Evolutionary conservation across 2,888 invertebrate species (phyloP).

Genomic region (Andrena dorsata): DNA sequence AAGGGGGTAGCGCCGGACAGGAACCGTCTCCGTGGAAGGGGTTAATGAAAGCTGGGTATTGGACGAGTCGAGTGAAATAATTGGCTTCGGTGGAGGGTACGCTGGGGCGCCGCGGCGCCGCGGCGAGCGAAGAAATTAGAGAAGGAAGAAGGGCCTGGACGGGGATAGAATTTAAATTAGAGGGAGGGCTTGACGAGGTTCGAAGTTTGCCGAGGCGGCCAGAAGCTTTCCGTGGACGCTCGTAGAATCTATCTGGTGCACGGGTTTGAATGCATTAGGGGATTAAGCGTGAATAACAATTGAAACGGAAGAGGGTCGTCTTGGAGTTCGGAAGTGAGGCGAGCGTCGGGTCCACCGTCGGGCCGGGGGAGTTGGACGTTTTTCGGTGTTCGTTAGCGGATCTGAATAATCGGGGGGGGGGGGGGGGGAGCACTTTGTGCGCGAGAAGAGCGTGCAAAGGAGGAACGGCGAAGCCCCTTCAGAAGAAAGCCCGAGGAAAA

Average conservation of each 20-base stretch:
- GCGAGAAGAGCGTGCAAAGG: neutral
- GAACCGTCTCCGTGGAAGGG: neutral
- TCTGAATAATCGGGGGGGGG: neutral
- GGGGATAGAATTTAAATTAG: constrained; percentile 23
- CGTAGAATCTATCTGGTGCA: neutral
- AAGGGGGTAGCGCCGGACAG: neutral
- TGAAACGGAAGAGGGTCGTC: constrained; percentile 7
- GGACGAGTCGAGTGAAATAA: constrained; percentile 26
- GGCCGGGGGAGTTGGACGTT: neutral
- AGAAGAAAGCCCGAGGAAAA: neutral
- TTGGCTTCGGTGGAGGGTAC: constrained; percentile 25
- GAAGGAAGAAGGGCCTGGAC: neutral
- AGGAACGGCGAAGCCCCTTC: neutral
- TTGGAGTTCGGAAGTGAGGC: neutral
- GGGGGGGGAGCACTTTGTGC: neutral
- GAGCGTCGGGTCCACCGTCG: neutral
- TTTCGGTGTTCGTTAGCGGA: neutral
- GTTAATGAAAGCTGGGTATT: neutral
- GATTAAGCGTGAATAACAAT: constrained; percentile 4
- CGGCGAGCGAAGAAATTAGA: constrained; percentile 1
- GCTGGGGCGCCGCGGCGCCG: neutral
- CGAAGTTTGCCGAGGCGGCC: neutral
- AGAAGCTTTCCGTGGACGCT: neutral
- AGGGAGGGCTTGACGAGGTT: neutral
- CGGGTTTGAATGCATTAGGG: neutral